phyloP scores from a whole-genome alignment of 2,888 invertebrate genomes.

The Dryobotodes eremita region DNA sequence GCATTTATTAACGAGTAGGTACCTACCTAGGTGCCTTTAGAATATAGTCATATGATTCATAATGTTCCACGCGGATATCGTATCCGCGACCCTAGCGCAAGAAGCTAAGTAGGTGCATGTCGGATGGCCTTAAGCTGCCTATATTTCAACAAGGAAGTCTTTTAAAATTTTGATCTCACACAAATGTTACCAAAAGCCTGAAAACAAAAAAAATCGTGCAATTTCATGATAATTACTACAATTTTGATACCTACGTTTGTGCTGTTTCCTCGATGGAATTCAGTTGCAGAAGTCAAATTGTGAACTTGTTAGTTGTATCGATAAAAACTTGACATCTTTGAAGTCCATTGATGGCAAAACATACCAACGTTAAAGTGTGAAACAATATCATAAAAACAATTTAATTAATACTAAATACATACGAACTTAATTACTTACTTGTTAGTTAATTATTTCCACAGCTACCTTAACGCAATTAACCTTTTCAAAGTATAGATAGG shows the following conservation, averaged over 20 bases:
- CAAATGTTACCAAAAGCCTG: neutral
- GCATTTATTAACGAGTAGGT: too few species aligned
- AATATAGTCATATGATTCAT: neutral
- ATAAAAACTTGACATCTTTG: constrained; percentile 18
- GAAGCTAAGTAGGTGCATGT: neutral
- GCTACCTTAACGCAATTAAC: constrained; percentile 38
- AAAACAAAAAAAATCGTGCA: neutral
- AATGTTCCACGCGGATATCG: neutral
- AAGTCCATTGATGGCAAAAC: constrained; percentile 5
- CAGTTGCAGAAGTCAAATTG: neutral
- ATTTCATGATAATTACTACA: neutral
- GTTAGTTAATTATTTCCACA: constrained; percentile 21
- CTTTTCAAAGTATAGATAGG: constrained; percentile 35
- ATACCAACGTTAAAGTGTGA: neutral
- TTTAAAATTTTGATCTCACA: neutral
- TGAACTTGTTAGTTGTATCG: neutral
- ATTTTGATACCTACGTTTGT: neutral
- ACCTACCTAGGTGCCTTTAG: neutral
- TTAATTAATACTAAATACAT: constrained; percentile 16
- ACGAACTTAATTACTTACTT: constrained; percentile 23
- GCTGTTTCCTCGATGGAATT: neutral
- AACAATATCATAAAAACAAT: constrained; percentile 20
- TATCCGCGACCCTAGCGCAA: neutral
- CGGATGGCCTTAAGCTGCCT: neutral
- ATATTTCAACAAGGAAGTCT: neutral